Percentiles rank a stretch among this genome's conserved stretches.
Evolutionary conservation across 2,888 invertebrate species (phyloP).

Genomic region (Chymomyza procnemis): DNA sequence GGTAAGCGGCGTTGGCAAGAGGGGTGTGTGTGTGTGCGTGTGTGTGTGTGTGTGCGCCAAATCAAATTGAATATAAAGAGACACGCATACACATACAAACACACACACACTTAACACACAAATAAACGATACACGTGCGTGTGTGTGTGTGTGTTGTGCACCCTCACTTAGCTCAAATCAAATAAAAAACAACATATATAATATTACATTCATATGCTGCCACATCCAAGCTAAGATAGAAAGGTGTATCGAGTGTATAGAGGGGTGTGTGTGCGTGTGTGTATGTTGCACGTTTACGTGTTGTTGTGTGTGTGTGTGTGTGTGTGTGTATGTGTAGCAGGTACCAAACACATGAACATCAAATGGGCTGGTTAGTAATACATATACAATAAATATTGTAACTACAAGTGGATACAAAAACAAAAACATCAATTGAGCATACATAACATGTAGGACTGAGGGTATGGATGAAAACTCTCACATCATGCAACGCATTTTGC

Average conservation of each 20-base stretch:
- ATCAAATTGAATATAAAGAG: conserved; percentile 16
- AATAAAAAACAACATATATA: background rate
- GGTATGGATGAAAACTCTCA: background rate
- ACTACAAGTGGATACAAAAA: background rate
- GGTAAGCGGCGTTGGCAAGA: background rate
- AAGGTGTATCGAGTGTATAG: background rate
- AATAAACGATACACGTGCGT: background rate
- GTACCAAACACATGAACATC: background rate
- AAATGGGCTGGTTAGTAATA: conserved; percentile 1
- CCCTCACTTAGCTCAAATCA: background rate
- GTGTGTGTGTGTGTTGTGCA: background rate
- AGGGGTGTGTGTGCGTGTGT: no score
- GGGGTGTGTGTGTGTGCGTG: conserved; percentile 28
- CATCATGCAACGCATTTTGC: background rate
- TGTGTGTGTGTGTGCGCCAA: conserved; percentile 19
- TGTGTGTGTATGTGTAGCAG: background rate
- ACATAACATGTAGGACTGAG: no score
- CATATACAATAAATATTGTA: conserved; percentile 1
- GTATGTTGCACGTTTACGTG: no score
- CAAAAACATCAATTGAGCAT: background rate
- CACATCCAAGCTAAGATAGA: background rate
- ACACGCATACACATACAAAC: conserved; percentile 2
- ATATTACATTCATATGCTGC: background rate
- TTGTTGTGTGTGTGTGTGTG: background rate
- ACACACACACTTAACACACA: no score